These are phyloP conservation scores for Zoroaster sp. DNA, from an alignment of 53 echinoderm and acorn worm species.

Conservation along the genomic window DNA sequence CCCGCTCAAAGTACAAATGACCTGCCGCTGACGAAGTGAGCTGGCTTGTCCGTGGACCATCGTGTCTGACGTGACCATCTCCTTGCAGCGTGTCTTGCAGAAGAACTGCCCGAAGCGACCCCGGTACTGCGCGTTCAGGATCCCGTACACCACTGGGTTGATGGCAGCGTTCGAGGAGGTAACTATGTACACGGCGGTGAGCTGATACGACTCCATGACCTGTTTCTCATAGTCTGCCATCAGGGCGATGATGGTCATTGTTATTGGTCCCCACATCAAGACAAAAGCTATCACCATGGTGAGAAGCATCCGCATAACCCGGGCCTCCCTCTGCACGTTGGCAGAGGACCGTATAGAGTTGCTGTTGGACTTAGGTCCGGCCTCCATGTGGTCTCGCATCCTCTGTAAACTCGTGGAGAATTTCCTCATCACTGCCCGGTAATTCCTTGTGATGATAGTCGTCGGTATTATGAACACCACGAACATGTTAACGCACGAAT, in stretches of 20 bases:
- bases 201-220: slow-evolving; percentile 36
- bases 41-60: not conserved
- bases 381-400: slow-evolving; percentile 35
- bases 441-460: slow-evolving; percentile 33
- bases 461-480: slow-evolving; percentile 41
- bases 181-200: slow-evolving; percentile 20
- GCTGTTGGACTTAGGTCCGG: not conserved
- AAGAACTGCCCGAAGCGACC: slow-evolving; percentile 33
- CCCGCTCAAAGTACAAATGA: slow-evolving; percentile 25
- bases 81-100: not conserved
- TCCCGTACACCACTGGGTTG: slow-evolving; percentile 61
- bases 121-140: slow-evolving; percentile 61
- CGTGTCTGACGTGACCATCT: not conserved
- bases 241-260: slow-evolving; percentile 27
- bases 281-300: slow-evolving; percentile 49
- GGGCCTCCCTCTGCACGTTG: slow-evolving; percentile 39
- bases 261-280: slow-evolving; percentile 59
- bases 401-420: slow-evolving; percentile 37
- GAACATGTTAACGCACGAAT: slow-evolving; percentile 40
- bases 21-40: not conserved
- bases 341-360: slow-evolving; percentile 6
- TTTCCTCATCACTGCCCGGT: slow-evolving; percentile 31
- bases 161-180: slow-evolving; percentile 31
- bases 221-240: not conserved
- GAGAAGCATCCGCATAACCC: slow-evolving; percentile 53